Conservation (phyloP, 2,113 vertebrate species). For the Bubalus kerabau region DNA sequence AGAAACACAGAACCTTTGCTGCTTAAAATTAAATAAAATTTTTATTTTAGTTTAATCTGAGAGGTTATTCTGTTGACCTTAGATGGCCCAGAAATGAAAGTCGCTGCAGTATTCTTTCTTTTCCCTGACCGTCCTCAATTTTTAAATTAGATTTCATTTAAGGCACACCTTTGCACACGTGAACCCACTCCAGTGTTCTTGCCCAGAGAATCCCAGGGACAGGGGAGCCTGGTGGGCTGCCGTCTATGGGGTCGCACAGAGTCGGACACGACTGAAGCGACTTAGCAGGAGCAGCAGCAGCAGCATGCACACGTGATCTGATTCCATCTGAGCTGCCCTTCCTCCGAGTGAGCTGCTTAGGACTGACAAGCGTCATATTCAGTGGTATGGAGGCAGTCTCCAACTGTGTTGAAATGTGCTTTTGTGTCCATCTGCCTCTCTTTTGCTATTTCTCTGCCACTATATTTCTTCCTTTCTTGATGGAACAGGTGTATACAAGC, state of each 20-base stretch:
- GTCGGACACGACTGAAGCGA: too few relatives aligned
- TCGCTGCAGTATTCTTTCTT: neutral
- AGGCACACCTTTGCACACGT: neutral
- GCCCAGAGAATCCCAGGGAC: too few relatives aligned
- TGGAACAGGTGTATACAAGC: neutral
- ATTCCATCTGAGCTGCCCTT: neutral
- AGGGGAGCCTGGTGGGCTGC: too few relatives aligned
- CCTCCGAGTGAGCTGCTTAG: accelerated
- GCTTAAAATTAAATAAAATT: neutral
- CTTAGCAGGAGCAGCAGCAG: too few relatives aligned
- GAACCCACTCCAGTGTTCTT: too few relatives aligned
- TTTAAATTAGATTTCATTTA: neutral
- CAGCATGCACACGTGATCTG: neutral
- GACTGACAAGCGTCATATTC: neutral
- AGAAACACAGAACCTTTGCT: neutral
- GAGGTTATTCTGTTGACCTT: neutral
- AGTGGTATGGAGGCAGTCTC: neutral
- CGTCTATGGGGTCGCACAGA: too few relatives aligned
- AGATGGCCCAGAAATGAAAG: neutral
- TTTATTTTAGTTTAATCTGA: neutral
- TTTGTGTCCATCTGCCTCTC: neutral
- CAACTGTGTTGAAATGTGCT: neutral
- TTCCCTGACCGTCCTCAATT: neutral
- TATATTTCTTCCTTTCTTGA: neutral
- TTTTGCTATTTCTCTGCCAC: neutral